Evolutionary conservation across 2,888 invertebrate genomes (phyloP).

Genomic region (Germaria angustata): DNA sequence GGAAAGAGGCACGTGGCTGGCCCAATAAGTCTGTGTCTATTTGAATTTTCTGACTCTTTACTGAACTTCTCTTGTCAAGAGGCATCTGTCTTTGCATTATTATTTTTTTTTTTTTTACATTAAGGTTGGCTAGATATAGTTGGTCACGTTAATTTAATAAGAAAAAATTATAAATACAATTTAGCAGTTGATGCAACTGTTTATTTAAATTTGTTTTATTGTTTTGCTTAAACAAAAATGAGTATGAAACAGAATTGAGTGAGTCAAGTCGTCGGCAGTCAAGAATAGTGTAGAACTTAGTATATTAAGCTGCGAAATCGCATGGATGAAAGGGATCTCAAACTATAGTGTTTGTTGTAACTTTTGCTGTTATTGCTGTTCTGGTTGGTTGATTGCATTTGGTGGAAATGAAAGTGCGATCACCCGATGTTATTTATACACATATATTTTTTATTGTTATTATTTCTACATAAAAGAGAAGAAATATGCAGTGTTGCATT

Average conservation of each 20-base stretch:
- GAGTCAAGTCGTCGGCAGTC: not conserved
- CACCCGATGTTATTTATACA: conserved; percentile 64
- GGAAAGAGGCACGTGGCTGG: too few species aligned
- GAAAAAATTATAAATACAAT: conserved; percentile 32
- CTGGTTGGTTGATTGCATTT: conserved; percentile 66
- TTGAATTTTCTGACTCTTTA: too few species aligned
- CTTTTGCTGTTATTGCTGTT: conserved; percentile 59
- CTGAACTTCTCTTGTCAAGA: too few species aligned
- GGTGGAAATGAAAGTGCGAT: conserved; percentile 67
- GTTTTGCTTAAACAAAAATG: conserved; percentile 15
- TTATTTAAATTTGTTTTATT: conserved; percentile 48
- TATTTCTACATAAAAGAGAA: conserved; percentile 62
- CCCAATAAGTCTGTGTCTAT: too few species aligned
- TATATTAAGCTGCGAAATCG: not conserved
- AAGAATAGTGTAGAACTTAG: not conserved
- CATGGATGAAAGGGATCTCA: not conserved
- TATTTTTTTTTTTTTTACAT: too few species aligned
- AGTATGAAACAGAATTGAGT: not conserved
- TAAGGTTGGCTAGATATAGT: not conserved
- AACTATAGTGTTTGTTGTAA: not conserved
- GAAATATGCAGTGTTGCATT: conserved; percentile 68
- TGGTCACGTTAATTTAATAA: not conserved
- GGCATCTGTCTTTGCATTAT: too few species aligned
- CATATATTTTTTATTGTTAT: not conserved
- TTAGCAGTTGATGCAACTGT: conserved; percentile 47